Conservation (phyloP, 2,113 vertebrate genomes). For the Gnathonemus echidnorhynchus region DNA sequence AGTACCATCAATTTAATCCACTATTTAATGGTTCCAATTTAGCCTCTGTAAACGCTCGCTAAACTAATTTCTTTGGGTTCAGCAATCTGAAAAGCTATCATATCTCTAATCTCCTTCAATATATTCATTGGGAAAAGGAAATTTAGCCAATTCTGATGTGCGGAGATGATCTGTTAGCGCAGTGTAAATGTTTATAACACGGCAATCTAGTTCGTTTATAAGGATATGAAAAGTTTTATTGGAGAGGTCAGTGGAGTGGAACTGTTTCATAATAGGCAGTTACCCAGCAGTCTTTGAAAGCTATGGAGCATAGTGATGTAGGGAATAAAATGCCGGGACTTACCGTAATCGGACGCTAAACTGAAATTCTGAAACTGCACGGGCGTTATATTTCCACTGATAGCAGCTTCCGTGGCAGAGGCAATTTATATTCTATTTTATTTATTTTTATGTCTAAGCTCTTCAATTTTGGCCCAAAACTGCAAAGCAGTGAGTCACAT, state of each 20-base stretch:
- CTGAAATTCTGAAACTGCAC: constrained; percentile 74
- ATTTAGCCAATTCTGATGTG: constrained; percentile 89
- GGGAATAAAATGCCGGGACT: constrained; percentile 94
- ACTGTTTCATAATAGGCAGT: constrained; percentile 99
- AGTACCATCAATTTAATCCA: constrained; percentile 91
- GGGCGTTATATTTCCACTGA: constrained; percentile 77
- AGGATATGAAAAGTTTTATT: constrained; percentile 99
- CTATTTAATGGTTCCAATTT: constrained; percentile 96
- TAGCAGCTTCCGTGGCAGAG: constrained; percentile 69
- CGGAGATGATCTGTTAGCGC: constrained; percentile 97
- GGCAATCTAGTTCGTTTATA: constrained; percentile 95
- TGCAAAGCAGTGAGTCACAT: constrained; percentile 67
- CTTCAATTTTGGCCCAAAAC: constrained; percentile 74
- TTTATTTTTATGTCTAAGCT: constrained; percentile 62
- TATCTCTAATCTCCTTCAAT: constrained; percentile 96
- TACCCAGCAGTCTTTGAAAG: constrained; percentile 98
- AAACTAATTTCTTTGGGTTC: constrained; percentile 96
- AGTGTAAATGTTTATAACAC: constrained; percentile 99
- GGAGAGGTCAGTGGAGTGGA: constrained; percentile 98
- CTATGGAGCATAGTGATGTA: constrained; percentile 97
- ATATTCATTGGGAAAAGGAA: constrained; percentile 91
- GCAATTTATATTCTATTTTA: constrained; percentile 72
- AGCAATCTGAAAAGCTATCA: constrained; percentile 98
- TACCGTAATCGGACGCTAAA: constrained; percentile 93
- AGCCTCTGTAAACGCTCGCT: constrained; percentile 88